Conservation (phyloP, 2,113 vertebrate genomes). For the Spizaetus ornatus region DNA sequence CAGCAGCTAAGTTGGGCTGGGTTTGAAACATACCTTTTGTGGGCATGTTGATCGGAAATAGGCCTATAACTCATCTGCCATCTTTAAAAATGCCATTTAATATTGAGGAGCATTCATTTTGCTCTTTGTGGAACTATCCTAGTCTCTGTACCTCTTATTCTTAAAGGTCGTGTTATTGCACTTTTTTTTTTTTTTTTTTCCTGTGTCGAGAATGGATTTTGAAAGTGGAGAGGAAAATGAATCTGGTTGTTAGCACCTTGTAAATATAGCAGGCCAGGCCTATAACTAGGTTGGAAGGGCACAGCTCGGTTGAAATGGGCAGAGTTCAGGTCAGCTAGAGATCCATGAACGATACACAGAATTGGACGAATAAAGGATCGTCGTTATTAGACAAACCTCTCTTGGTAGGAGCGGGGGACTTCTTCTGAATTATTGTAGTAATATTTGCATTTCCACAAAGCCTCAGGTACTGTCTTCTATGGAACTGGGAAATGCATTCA, state of each 20-base stretch:
- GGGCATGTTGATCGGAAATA: background rate
- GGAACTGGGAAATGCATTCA: background rate
- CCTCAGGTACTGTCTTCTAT: background rate
- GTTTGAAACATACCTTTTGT: background rate
- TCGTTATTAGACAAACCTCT: background rate
- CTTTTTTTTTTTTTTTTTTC: background rate
- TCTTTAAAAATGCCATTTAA: background rate
- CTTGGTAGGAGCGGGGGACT: no score
- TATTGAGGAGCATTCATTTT: background rate
- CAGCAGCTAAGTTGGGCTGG: background rate
- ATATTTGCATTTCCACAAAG: background rate
- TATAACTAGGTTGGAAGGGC: background rate
- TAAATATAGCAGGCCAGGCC: background rate
- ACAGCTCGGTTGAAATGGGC: background rate
- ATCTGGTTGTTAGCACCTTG: background rate
- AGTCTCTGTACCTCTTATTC: background rate
- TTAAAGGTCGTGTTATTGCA: background rate
- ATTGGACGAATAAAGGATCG: background rate
- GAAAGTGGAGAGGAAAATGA: background rate
- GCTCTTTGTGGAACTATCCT: background rate
- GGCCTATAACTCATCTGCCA: background rate
- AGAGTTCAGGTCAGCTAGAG: background rate
- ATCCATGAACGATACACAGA: accelerated
- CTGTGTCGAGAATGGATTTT: background rate
- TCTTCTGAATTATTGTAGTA: background rate